Base-by-base conservation (phyloP, 1,140 invertebrate genomes). In the Camponotus floridanus region DNA sequence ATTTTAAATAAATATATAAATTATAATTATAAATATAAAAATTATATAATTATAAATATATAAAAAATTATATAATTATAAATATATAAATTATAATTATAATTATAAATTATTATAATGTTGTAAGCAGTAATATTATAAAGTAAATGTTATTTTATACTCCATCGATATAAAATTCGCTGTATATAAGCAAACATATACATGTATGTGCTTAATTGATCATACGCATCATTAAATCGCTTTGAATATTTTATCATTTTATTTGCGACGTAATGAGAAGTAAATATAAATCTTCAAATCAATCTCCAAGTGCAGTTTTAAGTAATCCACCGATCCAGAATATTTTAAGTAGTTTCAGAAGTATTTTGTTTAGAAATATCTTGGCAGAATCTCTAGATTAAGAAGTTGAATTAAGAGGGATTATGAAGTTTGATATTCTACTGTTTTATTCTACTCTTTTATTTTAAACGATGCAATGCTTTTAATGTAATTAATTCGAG, bases 291-390 rank as follows among this genome's bases (percentile, higher is more conserved):
- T 48, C 26, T 33, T 51, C 0, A 78, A 78, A 51, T 31, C n/a
- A 64, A 45, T 45, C 39, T 26, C 6, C 39, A 78, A 65, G 65
- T 45, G 42, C 61, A 45, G 48, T 78, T 78, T 78, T 36, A 51
- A 78, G 51, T 36, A 45, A 78, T 31, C 31, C 36, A 51, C 11
- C 65, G 61, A 78, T 65, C 4, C 61, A 3, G 2, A 62, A 62
- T 64, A 62, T 9, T 45, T 4, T 9, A 42, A 45, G 26, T 6
- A 31, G 18, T 65, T 13, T 51, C 3, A 51, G 31, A 67, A 67
- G 67, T 65, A 67, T 51, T 76, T 62, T 51, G 15, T 18, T 1
- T 39, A 39, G 51, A 31, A 18, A 39, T 39, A 42, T 15, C n/a
- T 65, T 78, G 1, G 0, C 11, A 13, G 7, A 51, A 51, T 79